Evolutionary conservation across 2,113 vertebrate genomes (phyloP).

Genomic region (Macquaria ambigua): DNA sequence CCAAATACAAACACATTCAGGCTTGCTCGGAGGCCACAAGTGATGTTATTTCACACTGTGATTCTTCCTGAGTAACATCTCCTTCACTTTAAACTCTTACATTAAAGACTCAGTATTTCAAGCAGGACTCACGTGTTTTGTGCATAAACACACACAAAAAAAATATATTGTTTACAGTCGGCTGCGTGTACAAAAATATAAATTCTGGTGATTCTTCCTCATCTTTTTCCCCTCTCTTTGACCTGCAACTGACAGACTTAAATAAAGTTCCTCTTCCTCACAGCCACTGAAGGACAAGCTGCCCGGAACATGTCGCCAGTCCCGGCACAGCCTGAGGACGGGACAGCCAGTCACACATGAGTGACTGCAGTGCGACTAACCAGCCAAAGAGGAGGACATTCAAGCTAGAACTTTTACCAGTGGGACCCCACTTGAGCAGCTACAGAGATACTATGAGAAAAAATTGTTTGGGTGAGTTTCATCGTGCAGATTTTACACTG

Average conservation of each 20-base stretch:
- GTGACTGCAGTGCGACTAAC: conserved; percentile 20
- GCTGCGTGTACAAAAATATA: not conserved
- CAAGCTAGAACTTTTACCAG: conserved; percentile 7
- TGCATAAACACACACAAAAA: not conserved
- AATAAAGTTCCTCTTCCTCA: conserved; percentile 30
- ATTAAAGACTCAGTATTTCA: no score
- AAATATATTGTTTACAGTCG: not conserved
- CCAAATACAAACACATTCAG: not conserved
- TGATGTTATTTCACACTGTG: not conserved
- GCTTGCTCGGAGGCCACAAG: not conserved
- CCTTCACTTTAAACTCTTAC: not conserved
- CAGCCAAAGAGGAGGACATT: conserved; percentile 26
- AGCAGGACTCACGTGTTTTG: not conserved
- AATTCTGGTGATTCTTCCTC: not conserved
- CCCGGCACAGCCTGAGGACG: conserved; percentile 16
- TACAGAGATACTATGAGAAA: not conserved
- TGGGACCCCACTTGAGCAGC: conserved; percentile 13
- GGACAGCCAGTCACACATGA: conserved; percentile 21
- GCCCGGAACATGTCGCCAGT: conserved; percentile 25
- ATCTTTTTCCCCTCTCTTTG: not conserved
- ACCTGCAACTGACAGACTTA: conserved; percentile 17
- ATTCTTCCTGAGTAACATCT: not conserved
- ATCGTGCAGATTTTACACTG: not conserved
- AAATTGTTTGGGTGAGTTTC: not conserved
- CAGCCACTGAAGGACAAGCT: conserved; percentile 23